phyloP scores from a whole-genome alignment of 2,888 invertebrate species.

The Petrolisthes cinctipes region DNA sequence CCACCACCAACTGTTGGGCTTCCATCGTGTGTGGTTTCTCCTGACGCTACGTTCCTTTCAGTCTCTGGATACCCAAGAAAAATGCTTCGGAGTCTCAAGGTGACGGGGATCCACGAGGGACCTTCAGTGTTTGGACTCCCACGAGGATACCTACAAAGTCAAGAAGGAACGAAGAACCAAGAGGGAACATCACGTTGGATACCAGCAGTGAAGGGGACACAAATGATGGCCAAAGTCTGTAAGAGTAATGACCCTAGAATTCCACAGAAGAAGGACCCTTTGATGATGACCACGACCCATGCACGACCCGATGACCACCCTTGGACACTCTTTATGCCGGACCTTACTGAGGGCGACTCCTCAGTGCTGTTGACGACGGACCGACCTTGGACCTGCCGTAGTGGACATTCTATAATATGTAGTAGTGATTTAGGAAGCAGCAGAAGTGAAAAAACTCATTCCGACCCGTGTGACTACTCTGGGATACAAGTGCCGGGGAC shows the following conservation, averaged over 20 bases:
- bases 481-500: conserved; percentile 10
- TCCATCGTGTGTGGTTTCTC: not conserved
- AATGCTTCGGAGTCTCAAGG: not conserved
- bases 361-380: conserved; percentile 39
- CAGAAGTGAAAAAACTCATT: conserved; percentile 53
- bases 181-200: not conserved
- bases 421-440: conserved; percentile 55
- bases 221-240: not conserved
- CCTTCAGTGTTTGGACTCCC: not conserved
- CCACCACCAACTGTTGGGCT: not conserved
- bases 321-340: not conserved
- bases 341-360: conserved; percentile 24
- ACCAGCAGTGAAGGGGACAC: not conserved
- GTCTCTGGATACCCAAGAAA: not conserved
- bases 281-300: conserved; percentile 18
- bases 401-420: conserved; percentile 29
- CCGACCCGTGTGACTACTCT: conserved; percentile 35
- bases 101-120: not conserved
- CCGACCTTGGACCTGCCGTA: conserved; percentile 38
- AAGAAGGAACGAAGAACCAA: not conserved
- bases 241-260: not conserved
- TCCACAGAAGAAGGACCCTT: conserved; percentile 4
- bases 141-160: no score
- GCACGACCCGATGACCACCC: conserved; percentile 28
- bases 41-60: not conserved